A percentile compares a stretch with the other conserved stretches of the same genome.
Evolutionary conservation across 2,797 vertebrate species (phyloP).

Genomic region (Borostomias antarcticus): DNA sequence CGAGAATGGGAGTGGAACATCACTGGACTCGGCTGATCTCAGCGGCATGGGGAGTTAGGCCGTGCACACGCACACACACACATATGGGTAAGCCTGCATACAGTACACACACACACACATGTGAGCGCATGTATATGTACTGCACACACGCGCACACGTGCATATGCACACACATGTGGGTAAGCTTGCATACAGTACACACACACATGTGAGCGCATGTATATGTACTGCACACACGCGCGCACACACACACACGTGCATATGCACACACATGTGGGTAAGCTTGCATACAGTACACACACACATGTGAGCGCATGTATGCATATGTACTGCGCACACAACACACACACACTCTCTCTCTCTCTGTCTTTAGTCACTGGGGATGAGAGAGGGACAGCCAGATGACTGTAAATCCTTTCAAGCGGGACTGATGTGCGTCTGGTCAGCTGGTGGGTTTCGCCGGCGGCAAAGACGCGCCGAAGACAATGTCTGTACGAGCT

Average conservation of each 20-base stretch:
- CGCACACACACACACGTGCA: conserved; percentile 13
- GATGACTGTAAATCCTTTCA: conserved; percentile 47
- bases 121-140: too few relatives aligned
- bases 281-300: too few relatives aligned
- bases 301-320: too few relatives aligned
- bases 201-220: too few relatives aligned
- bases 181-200: too few relatives aligned
- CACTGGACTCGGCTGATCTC: conserved; percentile 5
- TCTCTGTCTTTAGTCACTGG: background rate
- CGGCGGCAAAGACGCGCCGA: conserved; percentile 54
- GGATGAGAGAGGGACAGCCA: conserved; percentile 20
- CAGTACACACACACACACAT: background rate
- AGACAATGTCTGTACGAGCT: conserved; percentile 10
- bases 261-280: conserved; percentile 10
- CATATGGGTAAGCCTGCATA: too few relatives aligned
- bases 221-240: too few relatives aligned
- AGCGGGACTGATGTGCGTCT: conserved; percentile 45
- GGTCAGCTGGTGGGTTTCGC: conserved; percentile 17
- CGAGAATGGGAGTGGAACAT: background rate
- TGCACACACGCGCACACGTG: background rate
- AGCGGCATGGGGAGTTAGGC: background rate
- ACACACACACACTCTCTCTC: background rate
- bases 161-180: background rate
- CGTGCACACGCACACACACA: background rate
- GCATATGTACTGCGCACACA: too few relatives aligned